phyloP scores from a whole-genome alignment of 2,113 vertebrate species.

The Sialia sialis region DNA sequence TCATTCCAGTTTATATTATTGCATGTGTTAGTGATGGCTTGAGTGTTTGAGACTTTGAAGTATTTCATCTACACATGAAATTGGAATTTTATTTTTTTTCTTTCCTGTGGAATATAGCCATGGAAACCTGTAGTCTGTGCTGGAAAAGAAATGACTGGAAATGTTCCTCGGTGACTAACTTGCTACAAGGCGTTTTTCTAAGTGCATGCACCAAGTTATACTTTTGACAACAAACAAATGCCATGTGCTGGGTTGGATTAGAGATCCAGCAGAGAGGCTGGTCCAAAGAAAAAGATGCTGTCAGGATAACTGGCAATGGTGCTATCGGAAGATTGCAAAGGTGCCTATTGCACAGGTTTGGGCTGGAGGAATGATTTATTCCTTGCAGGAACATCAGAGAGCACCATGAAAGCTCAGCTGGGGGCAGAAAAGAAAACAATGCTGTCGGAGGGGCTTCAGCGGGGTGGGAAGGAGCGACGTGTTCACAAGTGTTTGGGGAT shows the following conservation, averaged over 20 bases:
- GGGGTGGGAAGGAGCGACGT: neutral
- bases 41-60: slow-evolving; percentile 35
- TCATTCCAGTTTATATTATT: slow-evolving; percentile 53
- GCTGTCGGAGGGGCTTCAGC: neutral
- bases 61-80: slow-evolving; percentile 14
- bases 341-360: neutral
- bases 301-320: rapidly evolving
- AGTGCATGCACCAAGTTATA: neutral
- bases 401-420: neutral
- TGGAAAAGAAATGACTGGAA: slow-evolving; percentile 9
- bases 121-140: slow-evolving; percentile 25
- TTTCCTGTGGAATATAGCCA: neutral
- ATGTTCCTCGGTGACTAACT: neutral
- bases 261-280: neutral
- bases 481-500: neutral
- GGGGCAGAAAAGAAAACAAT: neutral
- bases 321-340: neutral
- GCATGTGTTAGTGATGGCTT: slow-evolving; percentile 44
- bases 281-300: neutral
- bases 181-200: neutral
- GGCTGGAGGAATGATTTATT: neutral
- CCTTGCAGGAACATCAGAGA: neutral
- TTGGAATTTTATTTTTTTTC: neutral
- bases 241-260: neutral
- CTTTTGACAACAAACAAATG: slow-evolving; percentile 25